Percentiles rank a stretch among this genome's conserved stretches.
These are phyloP conservation scores for Abrostola tripartita DNA, from an alignment of 2,888 invertebrate genomes.

Conservation along the genomic window DNA sequence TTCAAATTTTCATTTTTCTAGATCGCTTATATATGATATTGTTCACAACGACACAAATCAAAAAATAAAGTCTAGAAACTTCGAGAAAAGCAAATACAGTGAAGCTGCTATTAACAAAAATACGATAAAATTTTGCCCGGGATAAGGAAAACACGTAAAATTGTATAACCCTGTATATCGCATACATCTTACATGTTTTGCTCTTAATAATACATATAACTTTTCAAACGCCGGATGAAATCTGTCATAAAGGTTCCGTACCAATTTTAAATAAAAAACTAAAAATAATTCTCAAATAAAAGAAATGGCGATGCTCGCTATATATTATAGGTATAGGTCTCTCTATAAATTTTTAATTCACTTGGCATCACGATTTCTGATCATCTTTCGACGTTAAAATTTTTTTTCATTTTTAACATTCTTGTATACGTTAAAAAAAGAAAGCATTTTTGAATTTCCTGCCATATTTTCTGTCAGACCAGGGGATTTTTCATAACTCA, in stretches of 20 bases:
- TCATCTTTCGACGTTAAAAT: too few relatives aligned
- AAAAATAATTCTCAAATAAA: too few relatives aligned
- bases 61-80: constrained; percentile 26
- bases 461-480: not conserved
- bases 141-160: constrained; percentile 61
- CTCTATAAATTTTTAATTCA: too few relatives aligned
- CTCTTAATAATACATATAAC: constrained; percentile 18
- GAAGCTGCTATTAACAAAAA: constrained; percentile 61
- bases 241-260: constrained; percentile 34
- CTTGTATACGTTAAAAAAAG: too few relatives aligned
- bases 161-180: constrained; percentile 56
- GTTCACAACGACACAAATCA: constrained; percentile 24
- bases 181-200: constrained; percentile 26
- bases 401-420: too few relatives aligned
- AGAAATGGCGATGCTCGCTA: too few relatives aligned
- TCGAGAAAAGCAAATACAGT: constrained; percentile 36
- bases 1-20: too few relatives aligned
- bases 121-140: constrained; percentile 55
- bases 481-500: constrained; percentile 8
- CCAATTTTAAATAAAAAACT: constrained; percentile 14
- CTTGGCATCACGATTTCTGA: too few relatives aligned
- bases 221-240: constrained; percentile 10
- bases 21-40: too few relatives aligned
- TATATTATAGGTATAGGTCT: too few relatives aligned
- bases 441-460: not conserved